Evolutionary conservation across 2,888 invertebrate species (phyloP).

Genomic region (Drosophila limbata): DNA sequence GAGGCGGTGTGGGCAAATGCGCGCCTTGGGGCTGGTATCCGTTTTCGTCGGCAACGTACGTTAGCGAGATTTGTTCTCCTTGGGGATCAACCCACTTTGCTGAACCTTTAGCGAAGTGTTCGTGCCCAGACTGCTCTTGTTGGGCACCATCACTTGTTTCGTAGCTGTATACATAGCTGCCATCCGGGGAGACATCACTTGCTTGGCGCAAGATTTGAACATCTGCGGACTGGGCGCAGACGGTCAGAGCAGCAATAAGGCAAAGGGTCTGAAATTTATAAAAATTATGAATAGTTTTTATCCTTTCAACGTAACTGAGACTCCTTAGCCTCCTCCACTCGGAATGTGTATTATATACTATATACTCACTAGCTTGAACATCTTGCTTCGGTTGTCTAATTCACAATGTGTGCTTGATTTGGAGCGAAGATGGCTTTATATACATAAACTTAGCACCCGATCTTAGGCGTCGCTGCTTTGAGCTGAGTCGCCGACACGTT

Average conservation of each 20-base stretch:
- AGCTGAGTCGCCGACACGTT: conserved; percentile 3
- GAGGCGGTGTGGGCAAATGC: neutral
- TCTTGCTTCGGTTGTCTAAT: conserved; percentile 19
- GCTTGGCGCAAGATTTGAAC: neutral
- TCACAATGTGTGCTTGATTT: conserved; percentile 20
- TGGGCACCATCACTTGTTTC: neutral
- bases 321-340: neutral
- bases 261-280: conserved; percentile 5
- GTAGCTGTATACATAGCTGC: neutral
- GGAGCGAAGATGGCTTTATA: conserved; percentile 9
- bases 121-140: neutral
- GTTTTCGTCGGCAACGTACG: neutral
- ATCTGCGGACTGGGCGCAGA: neutral
- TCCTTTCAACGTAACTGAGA: neutral
- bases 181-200: neutral
- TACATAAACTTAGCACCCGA: neutral
- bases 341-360: neutral
- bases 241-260: conserved; percentile 8
- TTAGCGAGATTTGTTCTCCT: neutral
- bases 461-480: neutral
- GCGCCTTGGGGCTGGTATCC: neutral
- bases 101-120: neutral
- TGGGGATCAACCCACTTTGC: neutral
- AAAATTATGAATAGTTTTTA: neutral
- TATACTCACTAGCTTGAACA: conserved; percentile 30